Conservation (phyloP, 2,113 vertebrate species). For the Poecilia latipinna region DNA sequence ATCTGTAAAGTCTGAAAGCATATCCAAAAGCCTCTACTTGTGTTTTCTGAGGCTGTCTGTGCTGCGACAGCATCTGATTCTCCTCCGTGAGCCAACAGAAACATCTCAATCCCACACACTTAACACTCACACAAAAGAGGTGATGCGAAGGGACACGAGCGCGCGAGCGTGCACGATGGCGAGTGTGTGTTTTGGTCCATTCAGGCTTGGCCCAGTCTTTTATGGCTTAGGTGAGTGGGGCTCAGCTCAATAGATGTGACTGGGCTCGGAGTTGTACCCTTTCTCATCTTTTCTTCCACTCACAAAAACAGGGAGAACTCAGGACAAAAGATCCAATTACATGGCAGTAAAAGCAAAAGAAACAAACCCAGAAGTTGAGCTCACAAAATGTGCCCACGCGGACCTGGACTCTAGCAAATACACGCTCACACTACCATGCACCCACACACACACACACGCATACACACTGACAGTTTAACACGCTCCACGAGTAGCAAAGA, state of each 20-base stretch:
- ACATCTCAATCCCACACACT: constrained; percentile 78
- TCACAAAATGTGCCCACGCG: constrained; percentile 56
- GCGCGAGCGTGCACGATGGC: constrained; percentile 10
- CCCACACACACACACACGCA: constrained; percentile 7
- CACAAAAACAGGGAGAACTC: constrained; percentile 65
- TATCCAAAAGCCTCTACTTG: constrained; percentile 51
- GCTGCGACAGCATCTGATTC: constrained; percentile 66
- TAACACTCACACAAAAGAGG: constrained; percentile 70
- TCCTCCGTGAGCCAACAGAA: constrained; percentile 72
- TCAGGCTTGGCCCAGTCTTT: constrained; percentile 60
- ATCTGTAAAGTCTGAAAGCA: constrained; percentile 43
- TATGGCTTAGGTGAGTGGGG: constrained; percentile 72
- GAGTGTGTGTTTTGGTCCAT: constrained; percentile 49
- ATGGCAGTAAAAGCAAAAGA: constrained; percentile 70
- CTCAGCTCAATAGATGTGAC: constrained; percentile 70
- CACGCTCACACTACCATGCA: constrained; percentile 38
- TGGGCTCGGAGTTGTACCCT: constrained; percentile 65
- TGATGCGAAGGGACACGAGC: constrained; percentile 48
- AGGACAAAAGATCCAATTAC: constrained; percentile 79
- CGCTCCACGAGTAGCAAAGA: constrained; percentile 43
- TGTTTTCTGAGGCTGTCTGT: constrained; percentile 51
- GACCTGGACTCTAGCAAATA: constrained; percentile 48
- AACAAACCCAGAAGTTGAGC: constrained; percentile 56
- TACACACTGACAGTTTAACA: constrained; percentile 53
- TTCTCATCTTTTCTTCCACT: constrained; percentile 64